These are phyloP conservation scores for Poicephalus gulielmi DNA, from an alignment of 2,113 vertebrate species.

Conservation along the genomic window DNA sequence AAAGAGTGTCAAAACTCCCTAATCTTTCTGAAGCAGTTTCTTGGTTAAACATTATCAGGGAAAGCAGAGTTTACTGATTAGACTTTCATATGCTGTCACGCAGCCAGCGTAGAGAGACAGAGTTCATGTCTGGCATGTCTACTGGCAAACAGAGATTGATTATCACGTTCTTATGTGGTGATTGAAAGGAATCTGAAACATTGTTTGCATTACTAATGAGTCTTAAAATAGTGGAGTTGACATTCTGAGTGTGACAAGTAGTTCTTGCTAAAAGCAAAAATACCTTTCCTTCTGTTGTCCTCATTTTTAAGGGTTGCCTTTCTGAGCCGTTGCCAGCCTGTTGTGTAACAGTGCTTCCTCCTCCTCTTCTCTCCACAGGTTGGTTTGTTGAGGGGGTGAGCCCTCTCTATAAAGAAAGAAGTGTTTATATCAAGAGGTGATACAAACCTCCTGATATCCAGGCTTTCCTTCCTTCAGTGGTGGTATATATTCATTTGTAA, in stretches of 20 bases:
- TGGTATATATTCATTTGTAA: not conserved
- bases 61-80: conserved; percentile 51
- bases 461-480: not conserved
- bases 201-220: conserved; percentile 53
- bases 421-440: not conserved
- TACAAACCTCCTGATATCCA: not conserved
- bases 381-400: not conserved
- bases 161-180: conserved; percentile 43
- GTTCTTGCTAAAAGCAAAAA: conserved; percentile 63
- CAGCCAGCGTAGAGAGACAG: conserved; percentile 21
- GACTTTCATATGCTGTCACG: conserved; percentile 30
- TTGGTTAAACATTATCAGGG: conserved; percentile 67
- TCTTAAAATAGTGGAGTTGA: conserved; percentile 33
- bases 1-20: conserved; percentile 72
- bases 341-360: conserved; percentile 14
- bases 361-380: not conserved
- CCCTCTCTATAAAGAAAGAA: not conserved
- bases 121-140: conserved; percentile 24
- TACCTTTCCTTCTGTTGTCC: conserved; percentile 62
- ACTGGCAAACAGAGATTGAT: conserved; percentile 50
- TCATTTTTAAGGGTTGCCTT: conserved; percentile 32
- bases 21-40: conserved; percentile 62
- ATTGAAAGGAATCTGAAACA: conserved; percentile 51
- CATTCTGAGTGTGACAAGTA: conserved; percentile 45
- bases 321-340: conserved; percentile 29